Percentiles rank a stretch among this genome's conserved stretches.
phyloP scores from a whole-genome alignment of 2,113 vertebrate species.

The Aptenodytes patagonicus region DNA sequence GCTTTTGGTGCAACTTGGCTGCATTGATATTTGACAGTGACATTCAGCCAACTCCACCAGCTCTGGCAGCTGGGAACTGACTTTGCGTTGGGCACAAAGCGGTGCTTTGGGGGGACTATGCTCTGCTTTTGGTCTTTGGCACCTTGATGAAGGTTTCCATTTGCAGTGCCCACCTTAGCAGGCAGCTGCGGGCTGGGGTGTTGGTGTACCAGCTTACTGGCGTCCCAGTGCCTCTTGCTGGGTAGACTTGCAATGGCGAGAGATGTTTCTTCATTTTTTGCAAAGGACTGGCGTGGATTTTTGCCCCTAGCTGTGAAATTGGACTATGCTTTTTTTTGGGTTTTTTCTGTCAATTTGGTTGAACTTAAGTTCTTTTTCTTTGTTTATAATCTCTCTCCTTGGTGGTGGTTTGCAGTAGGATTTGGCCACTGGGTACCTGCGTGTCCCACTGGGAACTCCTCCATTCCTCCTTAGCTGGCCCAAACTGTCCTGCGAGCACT shows the following conservation, averaged over 20 bases:
- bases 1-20: background rate
- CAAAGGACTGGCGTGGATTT: background rate
- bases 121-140: background rate
- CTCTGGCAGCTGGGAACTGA: background rate
- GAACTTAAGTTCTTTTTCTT: background rate
- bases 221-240: background rate
- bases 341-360: background rate
- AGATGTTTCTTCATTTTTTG: background rate
- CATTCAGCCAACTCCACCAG: background rate
- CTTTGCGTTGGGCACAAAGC: background rate
- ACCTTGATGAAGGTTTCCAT: background rate
- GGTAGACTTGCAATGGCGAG: background rate
- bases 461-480: background rate
- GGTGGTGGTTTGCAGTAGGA: background rate
- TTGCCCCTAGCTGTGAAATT: background rate
- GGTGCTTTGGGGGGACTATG: accelerated
- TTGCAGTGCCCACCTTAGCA: background rate
- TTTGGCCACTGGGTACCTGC: background rate
- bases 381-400: background rate
- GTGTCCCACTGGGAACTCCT: background rate
- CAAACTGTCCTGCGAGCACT: accelerated
- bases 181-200: background rate
- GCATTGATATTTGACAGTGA: background rate
- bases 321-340: background rate
- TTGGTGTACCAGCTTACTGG: accelerated